A percentile compares a stretch with the other conserved stretches of the same genome.
Conservation (phyloP, 30 jellyfish, hydroid and myxozoan species). For the Cassiopea andromeda region DNA sequence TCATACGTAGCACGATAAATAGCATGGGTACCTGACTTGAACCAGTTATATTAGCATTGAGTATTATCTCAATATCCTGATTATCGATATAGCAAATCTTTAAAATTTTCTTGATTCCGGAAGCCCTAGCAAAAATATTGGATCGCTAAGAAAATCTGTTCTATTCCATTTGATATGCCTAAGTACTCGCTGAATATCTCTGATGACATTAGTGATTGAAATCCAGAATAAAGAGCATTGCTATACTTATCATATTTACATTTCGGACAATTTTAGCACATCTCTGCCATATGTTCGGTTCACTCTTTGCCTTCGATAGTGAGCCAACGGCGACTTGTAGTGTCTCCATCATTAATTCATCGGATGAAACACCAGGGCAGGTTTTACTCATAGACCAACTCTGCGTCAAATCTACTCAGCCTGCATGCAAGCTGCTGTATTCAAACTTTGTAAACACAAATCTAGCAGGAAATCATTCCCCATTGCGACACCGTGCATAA, state of each 20-base stretch:
- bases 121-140: too few species aligned
- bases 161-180: too few species aligned
- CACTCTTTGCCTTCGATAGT: conserved; percentile 32
- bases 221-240: background rate
- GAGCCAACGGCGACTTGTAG: conserved; percentile 12
- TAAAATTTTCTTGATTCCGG: too few species aligned
- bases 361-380: background rate
- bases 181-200: background rate
- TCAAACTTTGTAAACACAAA: background rate
- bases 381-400: background rate
- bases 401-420: background rate
- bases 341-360: conserved; percentile 5
- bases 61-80: too few species aligned
- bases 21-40: too few species aligned
- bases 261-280: conserved; percentile 31
- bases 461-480: background rate
- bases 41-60: too few species aligned
- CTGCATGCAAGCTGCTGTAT: conserved; percentile 24
- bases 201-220: background rate
- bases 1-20: too few species aligned
- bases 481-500: background rate
- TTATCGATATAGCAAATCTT: too few species aligned
- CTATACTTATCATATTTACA: conserved; percentile 7
- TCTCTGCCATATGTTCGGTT: conserved; percentile 64
- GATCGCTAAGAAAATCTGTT: background rate